phyloP scores from a whole-genome alignment of 2,113 vertebrate species.

The Corvus cornix region DNA sequence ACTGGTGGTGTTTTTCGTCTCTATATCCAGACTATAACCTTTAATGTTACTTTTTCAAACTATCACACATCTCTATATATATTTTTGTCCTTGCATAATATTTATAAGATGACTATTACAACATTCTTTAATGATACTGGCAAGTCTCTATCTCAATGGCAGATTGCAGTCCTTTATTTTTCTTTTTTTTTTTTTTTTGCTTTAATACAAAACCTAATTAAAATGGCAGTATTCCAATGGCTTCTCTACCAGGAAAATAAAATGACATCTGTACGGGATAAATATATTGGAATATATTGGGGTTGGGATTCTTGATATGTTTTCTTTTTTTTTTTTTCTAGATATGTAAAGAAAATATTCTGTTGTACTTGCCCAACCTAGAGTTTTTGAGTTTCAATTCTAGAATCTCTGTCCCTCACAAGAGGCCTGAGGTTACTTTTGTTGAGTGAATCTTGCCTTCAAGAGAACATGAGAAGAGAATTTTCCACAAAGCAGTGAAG shows the following conservation, averaged over 20 bases:
- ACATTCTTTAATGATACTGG: conserved; percentile 25
- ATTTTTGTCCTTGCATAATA: conserved; percentile 34
- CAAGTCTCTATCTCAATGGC: conserved; percentile 43
- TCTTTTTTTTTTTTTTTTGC: neutral
- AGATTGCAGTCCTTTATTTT: conserved; percentile 1
- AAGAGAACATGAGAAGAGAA: neutral
- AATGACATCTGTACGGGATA: conserved; percentile 29
- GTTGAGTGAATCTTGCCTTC: neutral
- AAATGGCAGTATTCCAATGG: conserved; percentile 53
- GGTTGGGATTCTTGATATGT: neutral
- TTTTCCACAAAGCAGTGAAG: neutral
- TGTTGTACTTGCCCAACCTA: neutral
- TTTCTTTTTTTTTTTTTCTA: neutral
- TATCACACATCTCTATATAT: neutral
- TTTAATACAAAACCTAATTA: neutral
- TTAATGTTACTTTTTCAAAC: conserved; percentile 15
- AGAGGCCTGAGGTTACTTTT: neutral
- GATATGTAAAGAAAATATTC: neutral
- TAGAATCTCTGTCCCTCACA: neutral
- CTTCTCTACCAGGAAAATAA: conserved; percentile 37
- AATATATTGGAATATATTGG: conserved; percentile 18
- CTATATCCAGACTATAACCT: neutral
- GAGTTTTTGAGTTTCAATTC: neutral
- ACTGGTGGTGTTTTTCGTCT: neutral
- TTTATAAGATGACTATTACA: neutral